These are phyloP conservation scores for Halichondria panicea DNA, from an alignment of 37 sponge, comb jelly and placozoan genomes.

Conservation along the genomic window DNA sequence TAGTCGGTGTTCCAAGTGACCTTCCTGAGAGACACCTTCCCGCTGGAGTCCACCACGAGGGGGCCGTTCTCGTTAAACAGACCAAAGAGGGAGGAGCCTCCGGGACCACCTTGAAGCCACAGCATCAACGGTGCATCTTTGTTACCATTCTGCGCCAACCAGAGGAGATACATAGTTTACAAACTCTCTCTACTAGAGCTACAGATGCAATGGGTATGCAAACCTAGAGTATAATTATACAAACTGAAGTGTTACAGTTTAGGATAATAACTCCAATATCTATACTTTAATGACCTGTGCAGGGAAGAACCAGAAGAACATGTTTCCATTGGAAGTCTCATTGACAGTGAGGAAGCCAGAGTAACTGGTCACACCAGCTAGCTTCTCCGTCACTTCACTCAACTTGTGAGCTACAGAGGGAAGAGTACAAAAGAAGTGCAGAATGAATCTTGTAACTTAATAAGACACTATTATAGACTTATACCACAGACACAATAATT, in stretches of 20 bases:
- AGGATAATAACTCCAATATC: too few relatives aligned
- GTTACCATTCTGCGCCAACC: slow-evolving; percentile 12
- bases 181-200: too few relatives aligned
- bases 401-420: slow-evolving; percentile 49
- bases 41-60: slow-evolving; percentile 47
- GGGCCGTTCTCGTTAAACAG: slow-evolving; percentile 91
- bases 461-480: too few relatives aligned
- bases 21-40: slow-evolving; percentile 26
- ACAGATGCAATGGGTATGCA: too few relatives aligned
- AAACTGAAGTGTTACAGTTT: too few relatives aligned
- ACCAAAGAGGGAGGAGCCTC: slow-evolving; percentile 87
- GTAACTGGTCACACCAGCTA: slow-evolving; percentile 32
- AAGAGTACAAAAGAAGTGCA: too few relatives aligned
- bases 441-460: too few relatives aligned
- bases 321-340: slow-evolving; percentile 60
- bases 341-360: slow-evolving; percentile 85
- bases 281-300: slow-evolving; percentile 77
- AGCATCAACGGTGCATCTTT: slow-evolving; percentile 70
- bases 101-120: slow-evolving; percentile 96
- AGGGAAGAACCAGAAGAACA: slow-evolving; percentile 95
- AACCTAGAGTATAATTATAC: too few relatives aligned
- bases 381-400: slow-evolving; percentile 44
- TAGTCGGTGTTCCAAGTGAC: slow-evolving; percentile 81
- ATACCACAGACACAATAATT: too few relatives aligned
- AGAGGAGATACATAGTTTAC: too few relatives aligned